Base-by-base conservation (phyloP, 2,888 invertebrate genomes). In the Limnephilus marmoratus region DNA sequence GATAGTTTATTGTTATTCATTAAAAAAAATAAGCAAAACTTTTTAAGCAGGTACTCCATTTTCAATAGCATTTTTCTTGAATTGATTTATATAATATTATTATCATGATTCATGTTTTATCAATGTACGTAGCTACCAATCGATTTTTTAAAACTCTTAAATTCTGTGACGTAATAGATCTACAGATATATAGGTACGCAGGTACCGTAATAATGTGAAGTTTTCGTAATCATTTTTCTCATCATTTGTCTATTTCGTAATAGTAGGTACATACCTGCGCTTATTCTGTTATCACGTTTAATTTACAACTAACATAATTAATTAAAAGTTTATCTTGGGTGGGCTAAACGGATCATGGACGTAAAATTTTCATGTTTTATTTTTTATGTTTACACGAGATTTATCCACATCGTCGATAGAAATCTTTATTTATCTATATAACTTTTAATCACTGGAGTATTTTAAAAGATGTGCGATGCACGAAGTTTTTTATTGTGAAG, bases 241-340 rank as follows among this genome's bases (percentile, higher is more conserved):
- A 68, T 68, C 68, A 68, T 68, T 86, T 13, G 12, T 86, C 24
- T 15, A 86, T 45, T 24, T 41, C 49, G 86, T 31, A 45, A n/a
- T 49, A 45, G 15, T 29, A 31, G 31, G 31, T 31, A 31, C 31
- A 1, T 31, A 86, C 45, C 31, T 15, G 31, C 34, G 68, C 68
- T 88, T 49, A 53, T 88, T 88, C 24, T 34, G 31, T 29, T 68
- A 31, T 31, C 31, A 88, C 88, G 53, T 88, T 88, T 53, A 53
- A 88, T 88, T 88, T 88, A 88, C 53, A 88, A 88, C 53, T 88
- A 31, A 34, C 29, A 68, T 80, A 88, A 88, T 88, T 53, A 88
- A 88, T 68, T 88, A 68, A 88, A 88, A 87, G 3, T 88, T 34
- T 68, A 53, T 37, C 88, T 68, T 88, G 88, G 88, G 88, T 88